These are phyloP conservation scores for Globodera rostochiensis DNA, from an alignment of 1,140 invertebrate genomes.

Conservation along the genomic window DNA sequence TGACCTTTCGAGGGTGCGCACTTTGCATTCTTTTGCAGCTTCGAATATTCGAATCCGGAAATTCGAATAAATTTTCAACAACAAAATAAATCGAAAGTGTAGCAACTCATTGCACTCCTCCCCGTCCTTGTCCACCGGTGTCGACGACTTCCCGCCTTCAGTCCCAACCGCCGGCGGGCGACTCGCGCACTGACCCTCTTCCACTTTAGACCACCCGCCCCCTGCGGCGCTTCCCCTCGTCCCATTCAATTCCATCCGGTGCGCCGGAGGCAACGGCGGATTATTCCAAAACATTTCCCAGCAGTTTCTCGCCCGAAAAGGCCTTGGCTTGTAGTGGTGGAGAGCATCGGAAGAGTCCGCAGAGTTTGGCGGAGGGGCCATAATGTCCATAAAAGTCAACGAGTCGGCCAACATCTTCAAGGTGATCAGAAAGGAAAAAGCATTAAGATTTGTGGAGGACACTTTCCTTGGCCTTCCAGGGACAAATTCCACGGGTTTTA, in stretches of 20 bases:
- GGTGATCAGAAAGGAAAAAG: no score
- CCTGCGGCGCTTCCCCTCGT: background rate
- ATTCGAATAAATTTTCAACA: no score
- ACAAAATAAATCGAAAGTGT: no score
- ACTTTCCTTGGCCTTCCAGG: no score
- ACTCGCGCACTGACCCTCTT: background rate
- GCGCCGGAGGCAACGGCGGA: conserved; percentile 7
- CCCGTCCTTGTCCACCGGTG: no score
- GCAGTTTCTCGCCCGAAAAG: conserved; percentile 33
- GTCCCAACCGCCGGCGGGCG: background rate
- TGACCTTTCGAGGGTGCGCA: no score
- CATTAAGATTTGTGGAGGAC: no score
- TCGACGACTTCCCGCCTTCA: background rate
- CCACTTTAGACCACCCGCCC: no score
- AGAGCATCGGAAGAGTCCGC: conserved; percentile 5
- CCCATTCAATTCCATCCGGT: background rate
- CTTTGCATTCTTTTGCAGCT: no score
- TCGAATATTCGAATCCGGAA: no score
- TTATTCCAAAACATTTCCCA: conserved; percentile 46
- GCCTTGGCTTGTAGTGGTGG: conserved; percentile 29
- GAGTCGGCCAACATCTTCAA: background rate
- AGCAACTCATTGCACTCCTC: no score
- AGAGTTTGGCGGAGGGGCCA: background rate
- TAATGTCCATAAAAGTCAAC: background rate
- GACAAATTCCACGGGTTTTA: no score